Base-by-base conservation (phyloP, 2,797 vertebrate species). In the Decapterus maruadsi region DNA sequence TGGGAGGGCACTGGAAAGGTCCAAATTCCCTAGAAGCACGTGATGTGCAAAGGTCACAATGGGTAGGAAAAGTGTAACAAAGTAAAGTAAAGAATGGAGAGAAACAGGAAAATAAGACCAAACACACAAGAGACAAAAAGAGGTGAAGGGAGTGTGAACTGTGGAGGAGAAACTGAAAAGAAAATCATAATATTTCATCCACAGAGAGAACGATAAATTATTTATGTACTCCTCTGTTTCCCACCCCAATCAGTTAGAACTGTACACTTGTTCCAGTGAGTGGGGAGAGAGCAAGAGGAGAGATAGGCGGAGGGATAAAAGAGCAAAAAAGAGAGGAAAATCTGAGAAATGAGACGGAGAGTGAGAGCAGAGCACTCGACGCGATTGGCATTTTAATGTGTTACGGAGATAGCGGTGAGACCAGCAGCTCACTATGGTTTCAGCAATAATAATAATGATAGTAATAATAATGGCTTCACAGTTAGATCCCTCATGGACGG, bases 341-440 rank as follows among this genome's bases (percentile, higher is more conserved):
- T 81, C 51, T 57, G 61, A 79, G 60, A 74, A 78, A 75, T 31
- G 42, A 79, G 54, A 65, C 56, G 51, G 38, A 82, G 75, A 79
- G 70, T 29, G 72, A 87, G 66, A 57, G 68, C 58, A 26, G 73
- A 77, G 70, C 66, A 65, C 62, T 85, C 72, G 40, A 80, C 73
- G 68, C 70, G 81, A 87, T 82, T 92, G 90, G 85, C 90, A 88
- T 91, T 82, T 84, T 81, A 90, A 89, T 87, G 79, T 34, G 77
- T 75, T 76, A 60, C 71, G 40, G 70, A 79, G 51, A 75, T 75
- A 81, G 71, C 81, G 51, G 77, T n/a, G 73, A 87, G 82, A 86
- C 80, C 59, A 67, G 69, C 71, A 34, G 81, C 81, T 86, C 81
- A 64, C 62, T 70, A 40, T 61, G 85, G 67, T 78, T 86, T 77